Evolutionary conservation across 2,113 vertebrate species (phyloP), one percentile per base, ranked within the genome.

Genomic region (Ptyas mucosa): DNA sequence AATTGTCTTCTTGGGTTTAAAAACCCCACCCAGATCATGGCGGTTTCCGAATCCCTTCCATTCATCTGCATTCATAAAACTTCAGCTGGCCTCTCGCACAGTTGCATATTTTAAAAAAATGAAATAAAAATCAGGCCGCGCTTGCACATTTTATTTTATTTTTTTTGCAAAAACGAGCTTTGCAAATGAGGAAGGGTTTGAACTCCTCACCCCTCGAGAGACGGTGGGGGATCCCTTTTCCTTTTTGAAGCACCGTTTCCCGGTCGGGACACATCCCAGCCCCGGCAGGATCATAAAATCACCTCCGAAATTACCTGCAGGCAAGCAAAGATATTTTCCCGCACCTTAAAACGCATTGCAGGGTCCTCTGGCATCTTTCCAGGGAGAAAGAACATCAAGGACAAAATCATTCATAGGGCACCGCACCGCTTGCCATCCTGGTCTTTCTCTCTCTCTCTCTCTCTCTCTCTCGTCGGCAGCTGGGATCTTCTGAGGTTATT

Each of bases 401-500:
- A 94, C 95, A 95, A 95, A 96, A 96, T 95, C 93, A 90, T 95
- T 96, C 95, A 90, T 89, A 91, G 93, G 91, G 88, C 81, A 89
- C 54, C 21, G 88, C 81, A 89, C 54, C 21, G 95, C 64, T 87
- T 81, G 89, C n/a, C 93, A 90, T 92, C 93, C 91, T 91, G 88
- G 90, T 95, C 90, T 95, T 93, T 94, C 54, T 21, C 96, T 46
- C 46, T 46, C 46, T 46, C 46, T 95, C 90, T 95, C 94, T 94
- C 54, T 21, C 51, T 52, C 55, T 21, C 21, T 23, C 21, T 57
- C 21, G 55, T 95, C 96, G 96, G 95, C 89, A 94, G 89, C 92
- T 57, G 87, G 94, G 93, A 96, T 93, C 95, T 94, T 95, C 95
- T 90, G 94, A 96, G 93, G 96, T 95, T 95, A 96, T 92, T 94